Percentiles rank a stretch among this genome's conserved stretches.
These are phyloP conservation scores for Strigamia crassipes DNA, from an alignment of 2,888 invertebrate species.

Conservation along the genomic window DNA sequence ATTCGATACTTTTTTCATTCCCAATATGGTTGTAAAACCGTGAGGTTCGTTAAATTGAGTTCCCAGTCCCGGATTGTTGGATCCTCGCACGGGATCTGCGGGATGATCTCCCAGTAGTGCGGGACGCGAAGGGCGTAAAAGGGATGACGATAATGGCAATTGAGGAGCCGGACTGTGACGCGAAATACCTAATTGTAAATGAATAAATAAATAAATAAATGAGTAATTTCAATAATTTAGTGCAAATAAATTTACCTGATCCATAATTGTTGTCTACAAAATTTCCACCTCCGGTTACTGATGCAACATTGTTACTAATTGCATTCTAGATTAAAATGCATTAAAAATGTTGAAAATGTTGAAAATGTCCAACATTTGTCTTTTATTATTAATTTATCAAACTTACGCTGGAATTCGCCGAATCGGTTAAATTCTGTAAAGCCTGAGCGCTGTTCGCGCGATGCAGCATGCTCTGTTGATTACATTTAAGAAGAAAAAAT, in stretches of 20 bases:
- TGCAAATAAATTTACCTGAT: neutral
- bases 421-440: neutral
- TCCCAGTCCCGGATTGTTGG: neutral
- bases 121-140: conserved; percentile 11
- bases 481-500: neutral
- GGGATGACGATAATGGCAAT: neutral
- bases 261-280: neutral
- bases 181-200: neutral
- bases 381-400: neutral
- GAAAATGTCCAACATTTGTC: neutral
- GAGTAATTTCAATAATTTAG: neutral
- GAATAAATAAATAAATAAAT: neutral
- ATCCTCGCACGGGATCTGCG: neutral
- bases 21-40: neutral
- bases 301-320: neutral
- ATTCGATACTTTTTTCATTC: neutral
- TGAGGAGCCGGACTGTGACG: conserved; percentile 18
- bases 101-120: conserved; percentile 35
- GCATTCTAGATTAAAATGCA: neutral
- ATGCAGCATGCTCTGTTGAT: conserved; percentile 36
- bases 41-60: conserved; percentile 17
- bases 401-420: neutral
- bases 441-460: conserved; percentile 7
- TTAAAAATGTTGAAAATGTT: neutral
- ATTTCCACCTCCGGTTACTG: neutral